Evolutionary conservation across 2,113 vertebrate genomes (phyloP).

Genomic region (Orcinus orca): DNA sequence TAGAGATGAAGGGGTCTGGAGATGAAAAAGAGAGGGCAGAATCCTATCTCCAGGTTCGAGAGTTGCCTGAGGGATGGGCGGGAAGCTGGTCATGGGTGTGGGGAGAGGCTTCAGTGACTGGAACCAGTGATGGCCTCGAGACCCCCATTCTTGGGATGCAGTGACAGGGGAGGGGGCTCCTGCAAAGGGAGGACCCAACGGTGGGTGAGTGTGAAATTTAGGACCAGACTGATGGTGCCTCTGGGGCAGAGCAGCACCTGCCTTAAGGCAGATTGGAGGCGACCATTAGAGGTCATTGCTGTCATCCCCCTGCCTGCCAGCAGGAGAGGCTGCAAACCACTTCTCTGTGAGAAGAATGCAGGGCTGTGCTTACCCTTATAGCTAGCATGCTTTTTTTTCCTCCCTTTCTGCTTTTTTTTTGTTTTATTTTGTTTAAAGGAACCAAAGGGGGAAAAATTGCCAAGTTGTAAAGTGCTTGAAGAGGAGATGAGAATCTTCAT

Average conservation of each 20-base stretch:
- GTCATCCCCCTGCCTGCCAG: neutral
- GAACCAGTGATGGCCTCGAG: accelerated
- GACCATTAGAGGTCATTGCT: neutral
- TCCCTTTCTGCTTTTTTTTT: neutral
- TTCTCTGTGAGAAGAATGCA: neutral
- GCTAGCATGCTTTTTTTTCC: neutral
- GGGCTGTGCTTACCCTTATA: neutral
- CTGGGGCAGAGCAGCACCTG: neutral
- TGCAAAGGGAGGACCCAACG: neutral
- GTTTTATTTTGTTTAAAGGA: conserved; percentile 75
- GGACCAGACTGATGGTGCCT: neutral
- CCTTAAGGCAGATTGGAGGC: neutral
- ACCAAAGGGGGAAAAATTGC: conserved; percentile 63
- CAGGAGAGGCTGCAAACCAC: neutral
- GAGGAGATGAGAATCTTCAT: conserved; percentile 73
- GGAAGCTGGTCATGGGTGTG: neutral
- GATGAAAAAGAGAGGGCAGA: neutral
- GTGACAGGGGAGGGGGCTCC: neutral
- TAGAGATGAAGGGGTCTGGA: neutral
- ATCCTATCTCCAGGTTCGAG: neutral
- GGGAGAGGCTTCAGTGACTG: neutral
- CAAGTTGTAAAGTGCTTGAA: conserved; percentile 69
- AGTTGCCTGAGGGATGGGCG: neutral
- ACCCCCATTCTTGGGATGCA: neutral
- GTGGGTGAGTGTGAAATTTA: neutral